Conservation (phyloP, 2,888 invertebrate genomes). For the Resseliella maxima region DNA sequence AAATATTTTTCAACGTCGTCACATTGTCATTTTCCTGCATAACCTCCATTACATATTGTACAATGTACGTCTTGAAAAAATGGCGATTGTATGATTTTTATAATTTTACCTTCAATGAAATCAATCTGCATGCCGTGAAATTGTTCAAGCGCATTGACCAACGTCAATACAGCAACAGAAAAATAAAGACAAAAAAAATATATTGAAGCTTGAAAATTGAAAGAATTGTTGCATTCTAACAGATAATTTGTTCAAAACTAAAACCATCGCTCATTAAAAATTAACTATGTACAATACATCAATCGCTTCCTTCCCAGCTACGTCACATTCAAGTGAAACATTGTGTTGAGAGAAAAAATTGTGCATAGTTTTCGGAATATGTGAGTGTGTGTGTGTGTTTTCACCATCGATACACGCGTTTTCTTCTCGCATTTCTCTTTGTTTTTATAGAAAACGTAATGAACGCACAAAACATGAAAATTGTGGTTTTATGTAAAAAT, state of each 20-base stretch:
- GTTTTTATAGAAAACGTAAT: not conserved
- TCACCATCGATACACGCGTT: not conserved
- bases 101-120: not conserved
- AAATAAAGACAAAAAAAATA: not conserved
- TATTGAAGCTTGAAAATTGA: not conserved
- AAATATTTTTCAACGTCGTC: slow-evolving; percentile 23
- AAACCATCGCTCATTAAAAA: not conserved
- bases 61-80: not conserved
- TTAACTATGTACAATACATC: not conserved
- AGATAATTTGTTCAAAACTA: not conserved
- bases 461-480: slow-evolving; percentile 48
- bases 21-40: not conserved
- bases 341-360: too few relatives aligned
- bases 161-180: not conserved
- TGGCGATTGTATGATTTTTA: not conserved
- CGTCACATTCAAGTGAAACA: not conserved
- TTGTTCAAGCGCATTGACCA: not conserved
- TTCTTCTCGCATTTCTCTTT: not conserved
- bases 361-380: not conserved
- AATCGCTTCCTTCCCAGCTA: not conserved
- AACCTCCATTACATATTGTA: not conserved
- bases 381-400: not conserved
- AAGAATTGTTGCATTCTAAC: slow-evolving; percentile 32
- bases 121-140: slow-evolving; percentile 9
- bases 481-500: slow-evolving; percentile 48